Evolutionary conservation across 2,797 vertebrate genomes (phyloP).

Genomic region (Sandelia bainsii): DNA sequence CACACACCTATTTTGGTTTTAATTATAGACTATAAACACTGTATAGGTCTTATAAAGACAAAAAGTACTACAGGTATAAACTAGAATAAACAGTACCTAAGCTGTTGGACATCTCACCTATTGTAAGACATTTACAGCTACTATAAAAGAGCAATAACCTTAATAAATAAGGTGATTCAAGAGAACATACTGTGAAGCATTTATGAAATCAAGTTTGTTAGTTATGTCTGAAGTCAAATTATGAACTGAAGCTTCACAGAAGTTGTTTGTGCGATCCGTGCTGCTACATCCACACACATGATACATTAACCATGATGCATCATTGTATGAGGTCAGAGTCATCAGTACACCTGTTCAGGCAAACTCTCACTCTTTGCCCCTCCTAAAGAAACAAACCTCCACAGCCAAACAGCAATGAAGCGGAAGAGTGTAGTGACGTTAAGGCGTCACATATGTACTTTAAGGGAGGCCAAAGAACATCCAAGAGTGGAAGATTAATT

Average conservation of each 20-base stretch:
- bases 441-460: slow-evolving; percentile 8
- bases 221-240: background rate
- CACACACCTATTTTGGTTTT: background rate
- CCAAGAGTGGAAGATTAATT: slow-evolving; percentile 63
- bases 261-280: no score
- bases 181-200: no score
- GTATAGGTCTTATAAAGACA: background rate
- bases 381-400: background rate
- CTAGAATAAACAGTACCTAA: background rate
- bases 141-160: background rate
- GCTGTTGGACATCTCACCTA: background rate
- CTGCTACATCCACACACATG: no score
- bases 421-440: background rate
- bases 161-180: background rate
- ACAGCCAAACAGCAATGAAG: slow-evolving; percentile 3
- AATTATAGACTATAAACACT: background rate
- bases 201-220: background rate
- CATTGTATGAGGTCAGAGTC: no score
- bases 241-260: no score
- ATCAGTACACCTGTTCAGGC: no score
- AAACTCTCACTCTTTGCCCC: background rate
- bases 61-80: background rate
- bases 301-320: no score
- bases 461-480: slow-evolving; percentile 54
- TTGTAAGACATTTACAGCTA: background rate